Evolutionary conservation across 2,888 invertebrate species (phyloP), one percentile per base, ranked within the genome.

Genomic region (Hyles lineata): DNA sequence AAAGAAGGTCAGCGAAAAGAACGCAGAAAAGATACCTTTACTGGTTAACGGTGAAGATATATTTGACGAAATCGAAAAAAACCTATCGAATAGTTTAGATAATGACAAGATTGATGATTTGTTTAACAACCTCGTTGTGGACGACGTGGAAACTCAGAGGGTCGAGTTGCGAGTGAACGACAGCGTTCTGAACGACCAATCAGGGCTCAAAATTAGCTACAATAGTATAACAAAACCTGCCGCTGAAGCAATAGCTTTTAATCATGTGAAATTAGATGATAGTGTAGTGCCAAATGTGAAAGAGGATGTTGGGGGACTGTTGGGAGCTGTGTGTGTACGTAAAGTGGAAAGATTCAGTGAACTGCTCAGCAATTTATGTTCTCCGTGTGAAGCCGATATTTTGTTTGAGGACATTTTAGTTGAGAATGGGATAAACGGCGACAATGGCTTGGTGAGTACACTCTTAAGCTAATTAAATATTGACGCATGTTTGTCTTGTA

Each of bases 261-360:
- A 85, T 85, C 87, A 82, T 79, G 85, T 88, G 80, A 86, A 85
- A 76, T 77, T 88, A 86, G 87, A 89, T 82, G 85, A 87, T 87
- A 89, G 87, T 86, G 89, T 88, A 88, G 92, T 91, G 90, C 92
- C 92, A 92, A 91, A 92, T 86, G 90, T 90, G 83, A 87, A 88
- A 79, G 86, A 85, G 74, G 91, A 90, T 77, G 85, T 89, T 15
- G 87, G 88, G 76, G 90, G 91, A 23, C 87, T 93, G 80, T 85
- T 94, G 78, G 93, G 92, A 77, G 94, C 90, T 73, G 93, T 92
- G 86, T 94, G 94, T 92, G 93, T 94, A 79, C 89, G 92, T 74
- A 93, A 92, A 93, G 94, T 94, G 85, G 93, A 93, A 88, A 90
- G 89, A 80, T 94, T 94, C 81, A 94, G 94, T 94, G 94, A 94